Evolutionary conservation across 1,140 invertebrate species (phyloP), one percentile per base, ranked within the genome.

Genomic region (Hylyphantes graminicola): DNA sequence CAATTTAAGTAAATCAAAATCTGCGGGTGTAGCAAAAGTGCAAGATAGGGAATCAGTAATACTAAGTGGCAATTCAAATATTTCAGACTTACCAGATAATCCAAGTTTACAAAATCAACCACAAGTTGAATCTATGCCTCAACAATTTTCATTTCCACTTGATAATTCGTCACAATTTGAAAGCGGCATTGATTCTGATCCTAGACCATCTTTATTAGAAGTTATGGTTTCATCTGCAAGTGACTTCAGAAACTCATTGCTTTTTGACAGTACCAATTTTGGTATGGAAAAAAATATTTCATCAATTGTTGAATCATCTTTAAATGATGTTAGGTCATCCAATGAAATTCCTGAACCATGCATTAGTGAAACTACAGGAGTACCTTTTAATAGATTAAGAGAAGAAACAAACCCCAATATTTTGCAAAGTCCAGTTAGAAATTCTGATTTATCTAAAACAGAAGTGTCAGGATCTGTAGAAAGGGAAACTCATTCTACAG

Each of bases 201-300:
- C 54, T 13, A 55, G 79, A 15, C 79, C 79, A 51, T 81, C 79
- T 63, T 81, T 81, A 64, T 81, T 81, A 81, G 79, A 81, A 73
- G 79, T 81, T 15, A 81, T 81, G 15, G 79, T 73, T 21, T 81
- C 79, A 63, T 81, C 79, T 73, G 79, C 79, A 51, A 81, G 79
- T 81, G 79, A 81, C 54, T 81, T 81, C 54, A 72, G 79, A 73
- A 81, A 81, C 64, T 81, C 79, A 51, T 73, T 81, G 50, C 55
- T 81, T 17, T 54, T 54, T 63, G 79, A 81, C n/a, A 51, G 19
- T 48, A 81, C 21, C 35, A 61, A 13, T 51, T 81, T 73, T 73
- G 55, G 50, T 12, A 80, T 59, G n/a, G 63, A 80, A 59, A 72
- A 17, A 51, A 80, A 8, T 72, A 21, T 35, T 63, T 73, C 79